These are phyloP conservation scores for Ictalurus punctatus DNA, from an alignment of 2,113 vertebrate genomes.

Conservation along the genomic window DNA sequence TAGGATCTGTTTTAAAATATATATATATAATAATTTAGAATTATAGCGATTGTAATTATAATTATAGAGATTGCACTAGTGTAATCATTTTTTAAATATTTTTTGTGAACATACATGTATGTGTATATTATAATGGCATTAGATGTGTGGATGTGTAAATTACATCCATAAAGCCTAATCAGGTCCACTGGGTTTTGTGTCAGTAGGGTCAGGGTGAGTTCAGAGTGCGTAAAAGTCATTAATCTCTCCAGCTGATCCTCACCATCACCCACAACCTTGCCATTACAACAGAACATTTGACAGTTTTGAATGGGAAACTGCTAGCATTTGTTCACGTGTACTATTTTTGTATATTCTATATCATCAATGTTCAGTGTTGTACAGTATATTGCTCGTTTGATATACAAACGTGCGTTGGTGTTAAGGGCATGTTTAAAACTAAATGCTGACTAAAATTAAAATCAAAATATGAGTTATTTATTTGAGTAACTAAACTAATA, in stretches of 20 bases:
- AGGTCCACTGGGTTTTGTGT: conserved; percentile 30
- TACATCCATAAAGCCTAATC: conserved; percentile 20
- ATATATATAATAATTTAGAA: too few species aligned
- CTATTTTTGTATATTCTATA: neutral
- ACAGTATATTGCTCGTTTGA: neutral
- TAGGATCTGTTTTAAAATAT: neutral
- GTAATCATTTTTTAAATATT: neutral
- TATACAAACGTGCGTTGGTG: neutral
- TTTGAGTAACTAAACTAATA: neutral
- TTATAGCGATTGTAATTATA: neutral
- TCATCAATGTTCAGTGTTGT: neutral
- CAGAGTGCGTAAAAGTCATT: conserved; percentile 41
- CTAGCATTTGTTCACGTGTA: neutral
- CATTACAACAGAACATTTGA: neutral
- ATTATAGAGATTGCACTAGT: neutral
- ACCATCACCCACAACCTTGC: conserved; percentile 5
- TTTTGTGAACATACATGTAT: neutral
- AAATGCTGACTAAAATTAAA: neutral
- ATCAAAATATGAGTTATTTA: neutral
- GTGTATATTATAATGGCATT: conserved; percentile 1
- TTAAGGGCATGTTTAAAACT: neutral
- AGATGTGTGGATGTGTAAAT: conserved; percentile 1
- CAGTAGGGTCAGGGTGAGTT: conserved; percentile 44
- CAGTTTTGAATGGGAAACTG: conserved; percentile 8
- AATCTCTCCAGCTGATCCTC: conserved; percentile 23